Base-by-base conservation (phyloP, 2,888 invertebrate genomes). In the Aelia acuminata region DNA sequence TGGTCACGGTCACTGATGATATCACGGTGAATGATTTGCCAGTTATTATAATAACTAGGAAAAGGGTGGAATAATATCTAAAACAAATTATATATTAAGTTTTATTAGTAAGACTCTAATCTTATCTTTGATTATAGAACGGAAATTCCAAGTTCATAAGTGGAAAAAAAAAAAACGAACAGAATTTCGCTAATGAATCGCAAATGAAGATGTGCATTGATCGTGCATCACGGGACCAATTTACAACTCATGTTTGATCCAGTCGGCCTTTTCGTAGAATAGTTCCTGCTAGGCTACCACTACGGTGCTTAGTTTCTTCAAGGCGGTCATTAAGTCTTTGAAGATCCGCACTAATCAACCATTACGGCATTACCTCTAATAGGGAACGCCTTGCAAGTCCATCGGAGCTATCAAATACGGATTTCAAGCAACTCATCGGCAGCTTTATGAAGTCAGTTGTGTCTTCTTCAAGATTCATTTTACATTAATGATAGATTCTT, bases 311-410 rank as follows among this genome's bases (percentile, higher is more conserved):
- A 57, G 26, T 13, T 57, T 57, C 57, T 26, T 57, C 26, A 57
- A 57, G 57, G 57, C 57, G 13, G 57, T 57, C 57, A 57, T 57
- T 57, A 57, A 57, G 57, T 57, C 26, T 26, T 57, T 57, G 26
- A 57, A 26, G 26, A 13, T 57, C 13, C 13, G 57, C 57, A 57
- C 57, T 57, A 57, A 57, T 57, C 26, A 57, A 57, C 57, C 57
- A 26, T 57, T 26, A 57, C 26, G 57, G 26, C 26, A 57, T 26
- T 26, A 57, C 57, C 5, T 10, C 57, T 26, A 11, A 2, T 0
- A 26, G 7, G 26, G 57, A 26, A 13, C 57, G 26, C 57, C 1
- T 26, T 26, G 26, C n/a, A 57, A 57, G 57, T 57, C 57, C 22
- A 26, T 57, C 57, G 3, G 11, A 26, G 26, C 13, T 26, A 57